phyloP scores from a whole-genome alignment of 2,888 invertebrate species.

The Drosophila lutescens region DNA sequence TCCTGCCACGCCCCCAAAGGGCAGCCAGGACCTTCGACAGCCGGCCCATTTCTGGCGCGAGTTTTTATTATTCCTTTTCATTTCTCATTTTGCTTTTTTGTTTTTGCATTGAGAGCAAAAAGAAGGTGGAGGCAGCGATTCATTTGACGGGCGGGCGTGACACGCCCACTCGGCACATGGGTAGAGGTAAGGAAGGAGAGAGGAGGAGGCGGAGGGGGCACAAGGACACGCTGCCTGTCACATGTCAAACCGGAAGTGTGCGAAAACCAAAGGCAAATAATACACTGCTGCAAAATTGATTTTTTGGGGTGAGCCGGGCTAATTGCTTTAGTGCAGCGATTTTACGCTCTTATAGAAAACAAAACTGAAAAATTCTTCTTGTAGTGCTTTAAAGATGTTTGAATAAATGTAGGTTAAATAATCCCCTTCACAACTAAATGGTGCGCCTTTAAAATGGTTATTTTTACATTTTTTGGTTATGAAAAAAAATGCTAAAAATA shows the following conservation, averaged over 20 bases:
- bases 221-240: constrained; percentile 72
- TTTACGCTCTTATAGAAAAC: neutral
- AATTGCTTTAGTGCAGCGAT: neutral
- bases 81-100: constrained; percentile 29
- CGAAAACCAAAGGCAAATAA: constrained; percentile 51
- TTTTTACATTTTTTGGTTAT: no score
- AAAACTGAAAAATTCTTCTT: no score
- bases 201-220: constrained; percentile 1
- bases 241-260: constrained; percentile 80
- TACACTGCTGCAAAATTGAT: constrained; percentile 30
- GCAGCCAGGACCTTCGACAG: constrained; percentile 50
- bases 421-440: no score
- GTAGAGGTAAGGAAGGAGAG: neutral
- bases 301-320: neutral
- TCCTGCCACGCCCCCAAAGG: constrained; percentile 63
- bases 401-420: no score
- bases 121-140: constrained; percentile 60
- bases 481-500: no score
- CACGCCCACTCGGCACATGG: constrained; percentile 56
- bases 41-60: constrained; percentile 74
- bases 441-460: no score
- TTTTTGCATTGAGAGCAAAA: constrained; percentile 29
- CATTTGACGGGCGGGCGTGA: constrained; percentile 75
- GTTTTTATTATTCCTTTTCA: constrained; percentile 56
- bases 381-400: no score